Conservation (phyloP, 1,140 invertebrate genomes). For the Aphaenogaster floridana region DNA sequence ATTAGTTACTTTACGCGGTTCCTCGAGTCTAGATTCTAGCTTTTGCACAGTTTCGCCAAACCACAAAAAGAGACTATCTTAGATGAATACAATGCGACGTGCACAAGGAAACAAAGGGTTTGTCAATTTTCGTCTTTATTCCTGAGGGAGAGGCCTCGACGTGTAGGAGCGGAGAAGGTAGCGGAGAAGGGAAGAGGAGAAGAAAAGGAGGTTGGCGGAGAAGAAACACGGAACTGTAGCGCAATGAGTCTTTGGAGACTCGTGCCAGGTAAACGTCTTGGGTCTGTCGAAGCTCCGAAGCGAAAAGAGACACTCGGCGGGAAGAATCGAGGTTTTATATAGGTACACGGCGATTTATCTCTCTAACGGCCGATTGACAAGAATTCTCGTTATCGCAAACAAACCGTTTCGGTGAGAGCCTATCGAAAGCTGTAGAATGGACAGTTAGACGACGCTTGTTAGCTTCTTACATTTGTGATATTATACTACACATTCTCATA, state of each 20-base stretch:
- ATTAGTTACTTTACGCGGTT: conserved; percentile 24
- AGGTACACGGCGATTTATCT: conserved; percentile 54
- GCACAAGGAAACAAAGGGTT: conserved; percentile 54
- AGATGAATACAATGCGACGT: conserved; percentile 9
- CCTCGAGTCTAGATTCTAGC: conserved; percentile 31
- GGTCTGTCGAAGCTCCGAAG: conserved; percentile 62
- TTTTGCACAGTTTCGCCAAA: conserved; percentile 2
- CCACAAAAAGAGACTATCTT: conserved; percentile 33
- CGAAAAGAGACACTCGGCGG: conserved; percentile 60
- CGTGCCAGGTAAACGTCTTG: conserved; percentile 68
- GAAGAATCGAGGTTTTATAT: conserved; percentile 68
- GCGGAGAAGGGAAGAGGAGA: not conserved
- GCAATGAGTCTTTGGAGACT: conserved; percentile 68
- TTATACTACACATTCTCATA: not conserved
- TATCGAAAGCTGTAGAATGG: conserved; percentile 9
- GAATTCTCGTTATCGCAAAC: conserved; percentile 61
- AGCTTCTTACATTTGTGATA: not conserved
- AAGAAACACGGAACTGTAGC: conserved; percentile 52
- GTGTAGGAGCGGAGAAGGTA: conserved; percentile 29
- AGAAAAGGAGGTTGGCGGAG: conserved; percentile 16
- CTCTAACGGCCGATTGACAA: conserved; percentile 60
- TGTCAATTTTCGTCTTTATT: conserved; percentile 75
- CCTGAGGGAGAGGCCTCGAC: conserved; percentile 45
- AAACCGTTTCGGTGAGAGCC: conserved; percentile 37
- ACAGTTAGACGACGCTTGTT: not conserved